phyloP scores from a whole-genome alignment of 2,797 vertebrate genomes.

The Tympanoctomys barrerae region DNA sequence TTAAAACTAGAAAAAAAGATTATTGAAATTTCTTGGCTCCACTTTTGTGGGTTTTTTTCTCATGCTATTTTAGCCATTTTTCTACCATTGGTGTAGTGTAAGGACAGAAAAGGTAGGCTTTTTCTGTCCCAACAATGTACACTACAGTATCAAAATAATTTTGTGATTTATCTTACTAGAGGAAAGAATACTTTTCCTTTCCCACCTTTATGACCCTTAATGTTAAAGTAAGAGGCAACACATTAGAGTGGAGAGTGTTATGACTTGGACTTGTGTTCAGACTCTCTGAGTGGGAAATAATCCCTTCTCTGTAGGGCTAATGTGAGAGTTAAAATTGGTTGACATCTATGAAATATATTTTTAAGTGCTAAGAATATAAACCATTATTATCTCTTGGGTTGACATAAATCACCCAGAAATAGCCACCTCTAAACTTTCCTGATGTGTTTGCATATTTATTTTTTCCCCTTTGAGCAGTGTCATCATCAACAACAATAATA shows the following conservation, averaged over 20 bases:
- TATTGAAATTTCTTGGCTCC: constrained; percentile 50
- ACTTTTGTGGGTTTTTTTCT: constrained; percentile 11
- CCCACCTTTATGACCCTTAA: neutral
- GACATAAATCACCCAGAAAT: constrained; percentile 54
- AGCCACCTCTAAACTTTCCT: constrained; percentile 35
- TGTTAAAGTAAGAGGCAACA: constrained; percentile 17
- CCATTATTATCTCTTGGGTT: constrained; percentile 57
- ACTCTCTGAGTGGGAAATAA: constrained; percentile 6
- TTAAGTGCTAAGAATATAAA: neutral
- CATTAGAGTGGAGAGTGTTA: neutral
- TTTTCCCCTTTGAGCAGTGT: constrained; percentile 57
- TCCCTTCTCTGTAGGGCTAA: neutral
- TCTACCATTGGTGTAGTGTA: constrained; percentile 6
- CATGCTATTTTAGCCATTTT: constrained; percentile 45
- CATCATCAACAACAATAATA: constrained; percentile 49
- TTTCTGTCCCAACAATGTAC: neutral
- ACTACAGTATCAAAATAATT: neutral
- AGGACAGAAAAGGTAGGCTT: neutral
- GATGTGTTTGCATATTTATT: constrained; percentile 66
- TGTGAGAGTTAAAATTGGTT: constrained; percentile 47
- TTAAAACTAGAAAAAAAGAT: constrained; percentile 64
- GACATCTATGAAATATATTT: constrained; percentile 24
- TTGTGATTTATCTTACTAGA: constrained; percentile 39
- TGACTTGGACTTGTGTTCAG: constrained; percentile 44
- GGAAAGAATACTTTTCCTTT: neutral